Percentiles rank a stretch among this genome's conserved stretches.
These are phyloP conservation scores for Parnassius mnemosyne DNA, from an alignment of 2,888 invertebrate species.

Conservation along the genomic window DNA sequence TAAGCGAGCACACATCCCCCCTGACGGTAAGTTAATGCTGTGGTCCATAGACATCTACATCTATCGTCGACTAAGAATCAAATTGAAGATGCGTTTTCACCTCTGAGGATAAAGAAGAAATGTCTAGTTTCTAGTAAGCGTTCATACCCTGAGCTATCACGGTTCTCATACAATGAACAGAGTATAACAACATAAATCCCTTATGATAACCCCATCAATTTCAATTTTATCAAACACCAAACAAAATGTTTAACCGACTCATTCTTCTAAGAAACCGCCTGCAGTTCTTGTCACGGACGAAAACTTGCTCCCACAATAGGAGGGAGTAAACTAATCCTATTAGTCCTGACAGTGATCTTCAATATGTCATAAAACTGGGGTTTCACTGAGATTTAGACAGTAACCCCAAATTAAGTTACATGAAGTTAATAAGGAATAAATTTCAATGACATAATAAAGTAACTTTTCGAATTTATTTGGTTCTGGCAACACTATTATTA, in stretches of 20 bases:
- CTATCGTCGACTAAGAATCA: too few species aligned
- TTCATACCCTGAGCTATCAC: too few species aligned
- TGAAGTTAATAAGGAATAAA: conserved; percentile 2
- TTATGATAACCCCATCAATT: conserved; percentile 10
- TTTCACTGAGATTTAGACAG: conserved; percentile 21
- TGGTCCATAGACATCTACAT: too few species aligned
- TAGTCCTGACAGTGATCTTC: conserved; percentile 56
- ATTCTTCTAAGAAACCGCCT: conserved; percentile 38
- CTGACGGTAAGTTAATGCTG: too few species aligned
- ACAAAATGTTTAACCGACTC: conserved; percentile 33
- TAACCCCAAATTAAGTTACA: conserved; percentile 12
- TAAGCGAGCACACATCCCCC: too few species aligned
- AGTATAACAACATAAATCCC: neutral
- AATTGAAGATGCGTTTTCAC: too few species aligned
- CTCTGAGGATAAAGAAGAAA: too few species aligned
- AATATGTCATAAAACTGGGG: conserved; percentile 45
- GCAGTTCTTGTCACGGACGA: conserved; percentile 40
- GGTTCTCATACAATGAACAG: neutral
- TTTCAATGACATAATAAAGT: too few species aligned
- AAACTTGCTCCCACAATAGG: conserved; percentile 34
- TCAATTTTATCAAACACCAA: conserved; percentile 28
- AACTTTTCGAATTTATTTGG: too few species aligned
- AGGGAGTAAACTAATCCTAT: conserved; percentile 50
- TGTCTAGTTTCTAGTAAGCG: too few species aligned
- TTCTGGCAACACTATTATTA: too few species aligned